Percentiles rank a stretch among this genome's conserved stretches.
Conservation (phyloP, 2,113 vertebrate genomes). For the Nansenia antarctica region DNA sequence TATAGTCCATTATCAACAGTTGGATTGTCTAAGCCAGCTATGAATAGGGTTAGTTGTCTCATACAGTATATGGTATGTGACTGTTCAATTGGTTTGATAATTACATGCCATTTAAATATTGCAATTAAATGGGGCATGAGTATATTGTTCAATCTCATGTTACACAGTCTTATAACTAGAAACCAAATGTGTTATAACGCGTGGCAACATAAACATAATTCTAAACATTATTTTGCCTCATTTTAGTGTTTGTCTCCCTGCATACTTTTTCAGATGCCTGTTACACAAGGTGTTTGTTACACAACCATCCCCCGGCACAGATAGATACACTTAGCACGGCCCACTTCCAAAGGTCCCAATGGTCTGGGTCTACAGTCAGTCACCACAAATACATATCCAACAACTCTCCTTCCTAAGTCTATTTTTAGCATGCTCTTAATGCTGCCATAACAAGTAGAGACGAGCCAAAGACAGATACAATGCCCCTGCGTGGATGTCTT, state of each 20-base stretch:
- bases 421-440: too few relatives aligned
- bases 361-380: neutral
- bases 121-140: neutral
- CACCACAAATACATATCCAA: neutral
- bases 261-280: neutral
- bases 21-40: neutral
- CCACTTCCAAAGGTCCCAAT: conserved; percentile 5
- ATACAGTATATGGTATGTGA: neutral
- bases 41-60: neutral
- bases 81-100: neutral
- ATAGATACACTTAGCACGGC: neutral
- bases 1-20: neutral
- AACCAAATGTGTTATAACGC: neutral
- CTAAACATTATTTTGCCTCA: neutral
- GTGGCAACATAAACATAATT: neutral
- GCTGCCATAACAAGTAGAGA: too few relatives aligned
- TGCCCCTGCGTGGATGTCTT: too few relatives aligned
- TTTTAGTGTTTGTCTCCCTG: neutral
- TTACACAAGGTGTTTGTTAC: conserved; percentile 1
- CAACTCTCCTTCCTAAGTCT: neutral
- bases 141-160: neutral
- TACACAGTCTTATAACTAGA: neutral
- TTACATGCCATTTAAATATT: neutral
- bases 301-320: neutral
- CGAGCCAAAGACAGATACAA: too few relatives aligned